A percentile compares a stretch with the other conserved stretches of the same genome.
Evolutionary conservation across 1,140 invertebrate genomes (phyloP).

Genomic region (Drosophila ambigua): DNA sequence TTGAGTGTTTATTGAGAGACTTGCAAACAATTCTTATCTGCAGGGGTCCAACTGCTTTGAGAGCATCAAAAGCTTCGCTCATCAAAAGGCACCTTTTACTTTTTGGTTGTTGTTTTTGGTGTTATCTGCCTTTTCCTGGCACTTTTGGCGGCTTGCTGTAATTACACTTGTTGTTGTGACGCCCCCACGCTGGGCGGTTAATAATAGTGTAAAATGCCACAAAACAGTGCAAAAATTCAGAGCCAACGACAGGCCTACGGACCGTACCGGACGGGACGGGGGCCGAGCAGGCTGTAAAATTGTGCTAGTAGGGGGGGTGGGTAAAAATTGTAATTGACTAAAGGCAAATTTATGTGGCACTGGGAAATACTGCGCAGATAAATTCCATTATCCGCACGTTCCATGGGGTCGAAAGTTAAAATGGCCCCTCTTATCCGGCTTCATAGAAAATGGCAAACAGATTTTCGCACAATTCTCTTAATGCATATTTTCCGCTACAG

Average conservation of each 20-base stretch:
- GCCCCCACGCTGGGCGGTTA: constrained; percentile 50
- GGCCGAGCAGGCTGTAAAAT: constrained; percentile 11
- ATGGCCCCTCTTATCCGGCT: neutral
- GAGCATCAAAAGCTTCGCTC: too few species aligned
- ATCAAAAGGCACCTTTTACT: too few species aligned
- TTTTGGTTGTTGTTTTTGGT: too few species aligned
- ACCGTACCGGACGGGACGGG: neutral
- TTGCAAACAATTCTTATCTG: too few species aligned
- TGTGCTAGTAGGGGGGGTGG: neutral
- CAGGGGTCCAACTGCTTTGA: too few species aligned
- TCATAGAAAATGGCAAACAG: neutral
- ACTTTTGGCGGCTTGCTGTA: constrained; percentile 32
- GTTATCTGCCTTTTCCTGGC: neutral
- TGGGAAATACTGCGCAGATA: too few species aligned
- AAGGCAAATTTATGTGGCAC: neutral
- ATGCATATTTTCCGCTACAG: constrained; percentile 10
- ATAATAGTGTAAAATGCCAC: constrained; percentile 70
- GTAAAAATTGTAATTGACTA: constrained; percentile 7
- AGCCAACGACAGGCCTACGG: neutral
- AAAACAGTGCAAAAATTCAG: constrained; percentile 12
- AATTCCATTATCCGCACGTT: neutral
- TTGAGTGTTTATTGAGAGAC: too few species aligned
- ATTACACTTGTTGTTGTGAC: constrained; percentile 51
- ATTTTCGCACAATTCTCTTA: constrained; percentile 1
- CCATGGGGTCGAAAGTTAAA: neutral